Conservation (phyloP, 1,140 invertebrate species). For the Gryllus bimaculatus region DNA sequence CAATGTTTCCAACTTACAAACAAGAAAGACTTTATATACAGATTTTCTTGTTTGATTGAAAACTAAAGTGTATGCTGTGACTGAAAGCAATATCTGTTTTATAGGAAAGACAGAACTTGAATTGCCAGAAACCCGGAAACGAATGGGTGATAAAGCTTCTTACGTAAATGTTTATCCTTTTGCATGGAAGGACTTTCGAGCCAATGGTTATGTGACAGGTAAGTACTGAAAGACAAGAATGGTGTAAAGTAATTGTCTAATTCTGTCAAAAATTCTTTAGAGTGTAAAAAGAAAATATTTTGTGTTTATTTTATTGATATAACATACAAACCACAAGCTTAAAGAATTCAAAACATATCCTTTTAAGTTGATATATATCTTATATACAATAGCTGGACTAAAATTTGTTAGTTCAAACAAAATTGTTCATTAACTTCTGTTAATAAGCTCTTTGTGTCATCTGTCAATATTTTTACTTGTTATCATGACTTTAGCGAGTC, state of each 20-base stretch:
- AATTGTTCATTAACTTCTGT: too few species aligned
- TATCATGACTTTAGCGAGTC: too few species aligned
- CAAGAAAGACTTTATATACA: too few species aligned
- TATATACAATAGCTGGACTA: too few species aligned
- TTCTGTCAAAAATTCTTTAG: neutral
- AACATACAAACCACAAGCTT: neutral
- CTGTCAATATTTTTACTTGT: too few species aligned
- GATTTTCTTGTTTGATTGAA: too few species aligned
- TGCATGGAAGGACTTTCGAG: conserved; percentile 66
- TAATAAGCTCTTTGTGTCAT: too few species aligned
- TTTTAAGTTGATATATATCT: too few species aligned
- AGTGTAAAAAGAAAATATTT: neutral
- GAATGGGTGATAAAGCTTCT: conserved; percentile 50
- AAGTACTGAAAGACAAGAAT: conserved; percentile 10
- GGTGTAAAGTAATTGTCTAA: neutral
- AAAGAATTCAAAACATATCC: neutral
- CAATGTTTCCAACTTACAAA: too few species aligned
- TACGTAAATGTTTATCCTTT: conserved; percentile 72
- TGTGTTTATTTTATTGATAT: neutral
- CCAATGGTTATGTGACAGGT: conserved; percentile 55
- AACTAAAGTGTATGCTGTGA: too few species aligned
- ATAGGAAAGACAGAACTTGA: conserved; percentile 71
- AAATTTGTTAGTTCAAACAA: too few species aligned
- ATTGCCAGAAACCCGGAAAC: conserved; percentile 73
- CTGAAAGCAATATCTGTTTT: neutral